Base-by-base conservation (phyloP, 1,140 invertebrate genomes). In the Leguminivora glycinivorella region DNA sequence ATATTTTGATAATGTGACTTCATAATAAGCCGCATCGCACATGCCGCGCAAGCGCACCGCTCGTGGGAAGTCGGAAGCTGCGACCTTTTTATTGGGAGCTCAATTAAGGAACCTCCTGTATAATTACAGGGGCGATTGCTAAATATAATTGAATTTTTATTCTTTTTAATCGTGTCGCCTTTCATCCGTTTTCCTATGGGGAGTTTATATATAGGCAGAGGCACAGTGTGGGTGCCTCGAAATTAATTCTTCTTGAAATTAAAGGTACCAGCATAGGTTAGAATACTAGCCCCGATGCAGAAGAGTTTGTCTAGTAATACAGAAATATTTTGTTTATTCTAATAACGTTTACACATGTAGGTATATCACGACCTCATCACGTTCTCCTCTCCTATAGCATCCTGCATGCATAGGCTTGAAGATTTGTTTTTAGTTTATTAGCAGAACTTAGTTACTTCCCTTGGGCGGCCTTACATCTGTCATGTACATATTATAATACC, bases 81-180 rank as follows among this genome's bases (percentile, higher is more conserved):
- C 75, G 72, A 79, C 85, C 83, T 82, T 89, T 88, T 90, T 89
- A 87, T 88, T 90, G 78, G 83, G 77, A 69, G 72, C 76, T 82
- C 80, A 88, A 90, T 89, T 90, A 91, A 88, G 82, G 84, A 90
- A 90, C 86, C 83, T 82, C 82, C 78, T 81, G 78, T 76, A 79
- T 91, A 88, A 88, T 89, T 88, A 88, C 86, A 86, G 87, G 88
- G 89, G 88, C 73, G 87, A 84, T 87, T 83, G 86, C 89, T 91
- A 88, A 89, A 91, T 89, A 89, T 91, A 91, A 89, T 89, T 84
- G 75, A 83, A 83, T 77, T 82, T 82, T 80, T 78, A 79, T 84
- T 82, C 75, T 76, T 80, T 81, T 80, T 79, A 68, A 67, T 66
- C 14, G 70, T 66, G 34, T 60, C 67, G 56, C 19, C 71, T 77